Base-by-base conservation (phyloP, 2,888 invertebrate species). In the Ditylenchus weischeri region DNA sequence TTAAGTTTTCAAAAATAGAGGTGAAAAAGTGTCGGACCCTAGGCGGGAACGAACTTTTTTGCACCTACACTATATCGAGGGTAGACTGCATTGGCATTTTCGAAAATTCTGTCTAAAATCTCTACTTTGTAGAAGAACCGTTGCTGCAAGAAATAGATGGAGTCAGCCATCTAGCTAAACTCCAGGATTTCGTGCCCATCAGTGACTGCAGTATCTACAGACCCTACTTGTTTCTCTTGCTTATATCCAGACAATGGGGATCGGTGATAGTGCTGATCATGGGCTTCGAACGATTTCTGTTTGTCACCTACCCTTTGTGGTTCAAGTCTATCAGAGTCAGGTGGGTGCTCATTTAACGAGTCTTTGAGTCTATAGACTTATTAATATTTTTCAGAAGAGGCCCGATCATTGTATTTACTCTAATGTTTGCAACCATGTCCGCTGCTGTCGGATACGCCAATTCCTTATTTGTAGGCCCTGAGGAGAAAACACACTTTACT, bases 221-320 rank as follows among this genome's bases (percentile, higher is more conserved):
- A 47, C 76, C 73, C 13, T 73, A 75, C 38, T 64, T 76, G 18
- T 76, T 74, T 48, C 43, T 76, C 21, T 21, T 76, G 21, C 64
- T 70, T 43, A 59, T 74, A 18, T 57, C 59, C 5, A 65, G 74
- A 5, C 76, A 75, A 50, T 74, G 75, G 76, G 59, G 59, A 19
- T 54, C 74, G 3, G 35, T 74, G 61, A 43, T 74, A n/a, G 62
- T 68, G n/a, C 58, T 74, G 48, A 68, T 74, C 57, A 74, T 74
- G 69, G 74, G 74, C 29, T 59, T 74, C 15, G 74, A 74, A 59
- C 43, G 74, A 18, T 66, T 69, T 49, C 58, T 74, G 13, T 72
- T 74, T 36, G 67, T 74, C 6, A 50, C 50, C 47, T 74, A 74
- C 59, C 74, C 74, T 4, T 62, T 74, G 18, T 74, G 74, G 74